Base-by-base conservation (phyloP, 2,888 invertebrate species). In the Lamproptera curius region DNA sequence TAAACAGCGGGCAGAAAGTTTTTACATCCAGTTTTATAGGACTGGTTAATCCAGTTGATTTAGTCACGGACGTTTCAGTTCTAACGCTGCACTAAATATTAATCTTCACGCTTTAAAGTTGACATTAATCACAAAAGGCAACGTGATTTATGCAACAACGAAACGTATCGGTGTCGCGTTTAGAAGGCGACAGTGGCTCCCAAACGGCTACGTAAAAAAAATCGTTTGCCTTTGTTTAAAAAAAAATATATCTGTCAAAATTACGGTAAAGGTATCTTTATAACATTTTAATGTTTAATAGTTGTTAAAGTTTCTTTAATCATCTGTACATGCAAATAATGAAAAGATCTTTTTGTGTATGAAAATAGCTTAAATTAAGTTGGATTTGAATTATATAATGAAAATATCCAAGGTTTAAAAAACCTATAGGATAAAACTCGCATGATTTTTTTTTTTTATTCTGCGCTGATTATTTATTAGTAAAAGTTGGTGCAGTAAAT, bases 81-180 rank as follows among this genome's bases (percentile, higher is more conserved):
- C 51, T 49, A 48, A 58, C 59, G 65, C 70, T 76, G 75, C 71
- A 85, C 85, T 83, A 82, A 86, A 85, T 87, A 85, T 79, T 73
- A 79, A 76, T 76, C 73, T 85, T 83, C 78, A 82, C 74, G 73
- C 65, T 76, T 76, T 73, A 59, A 75, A 76, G 66, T 69, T 80
- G 83, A 85, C 86, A 76, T 85, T 84, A 80, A 87, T 83, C 78
- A 85, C 82, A 78, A 84, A 83, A 84, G 76, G 73, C 67, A 67
- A 52, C 45, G 61, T 83, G 85, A 87, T 86, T 84, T 85, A 87
- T 82, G 59, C 53, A 64, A 68, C 65, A 68, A 67, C 70, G 70
- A 54, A 51, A 46, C 65, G 66, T 66, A 73, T 71, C 69, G 66
- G 65, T 67, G 70, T 70, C 62, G 65, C 69, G 67, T 73, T 71